Conservation (phyloP, 2,888 invertebrate species). For the Pterostichus madidus region DNA sequence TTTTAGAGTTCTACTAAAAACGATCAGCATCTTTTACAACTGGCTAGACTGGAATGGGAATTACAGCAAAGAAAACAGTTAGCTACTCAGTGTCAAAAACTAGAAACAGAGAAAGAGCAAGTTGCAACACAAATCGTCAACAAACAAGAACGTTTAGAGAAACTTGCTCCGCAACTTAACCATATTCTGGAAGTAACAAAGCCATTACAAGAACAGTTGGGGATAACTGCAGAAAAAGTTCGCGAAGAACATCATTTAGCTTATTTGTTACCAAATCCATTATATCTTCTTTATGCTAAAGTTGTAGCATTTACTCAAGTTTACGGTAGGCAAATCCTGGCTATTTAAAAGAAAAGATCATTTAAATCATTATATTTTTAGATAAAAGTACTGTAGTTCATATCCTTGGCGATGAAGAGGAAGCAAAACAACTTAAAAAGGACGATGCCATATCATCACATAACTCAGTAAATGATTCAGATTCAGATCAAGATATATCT, state of each 20-base stretch:
- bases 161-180: slow-evolving; percentile 88
- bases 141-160: slow-evolving; percentile 88
- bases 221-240: slow-evolving; percentile 88
- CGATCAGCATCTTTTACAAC: slow-evolving; percentile 88
- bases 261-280: slow-evolving; percentile 86
- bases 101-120: slow-evolving; percentile 87
- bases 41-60: slow-evolving; percentile 95
- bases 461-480: slow-evolving; percentile 83
- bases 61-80: slow-evolving; percentile 91
- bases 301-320: slow-evolving; percentile 90
- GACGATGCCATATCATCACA: slow-evolving; percentile 79
- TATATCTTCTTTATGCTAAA: slow-evolving; percentile 93
- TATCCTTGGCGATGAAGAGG: slow-evolving; percentile 85
- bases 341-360: no score
- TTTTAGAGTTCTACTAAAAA: slow-evolving; percentile 82
- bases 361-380: slow-evolving; percentile 69
- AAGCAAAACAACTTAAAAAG: slow-evolving; percentile 81
- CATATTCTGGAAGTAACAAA: slow-evolving; percentile 88
- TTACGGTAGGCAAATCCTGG: slow-evolving; percentile 78
- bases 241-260: slow-evolving; percentile 88
- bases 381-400: slow-evolving; percentile 77
- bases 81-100: slow-evolving; percentile 86
- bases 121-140: slow-evolving; percentile 87
- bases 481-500: slow-evolving; percentile 81
- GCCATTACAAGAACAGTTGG: slow-evolving; percentile 93